phyloP scores from a whole-genome alignment of 2,888 invertebrate species.

The Smittia aterrima region DNA sequence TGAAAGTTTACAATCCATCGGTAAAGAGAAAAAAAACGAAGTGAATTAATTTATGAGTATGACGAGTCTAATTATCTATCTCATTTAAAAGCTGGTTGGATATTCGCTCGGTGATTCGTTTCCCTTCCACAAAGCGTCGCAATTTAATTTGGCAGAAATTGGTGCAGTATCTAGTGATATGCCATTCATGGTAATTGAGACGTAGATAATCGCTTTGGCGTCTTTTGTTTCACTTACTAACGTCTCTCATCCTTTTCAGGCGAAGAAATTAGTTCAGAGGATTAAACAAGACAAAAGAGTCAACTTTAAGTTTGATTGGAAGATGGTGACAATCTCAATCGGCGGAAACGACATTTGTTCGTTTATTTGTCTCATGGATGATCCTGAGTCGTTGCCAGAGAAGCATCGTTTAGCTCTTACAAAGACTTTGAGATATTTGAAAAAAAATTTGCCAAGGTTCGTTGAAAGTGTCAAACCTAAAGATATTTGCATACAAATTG shows the following conservation, averaged over 20 bases:
- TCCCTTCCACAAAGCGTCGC: constrained; percentile 50
- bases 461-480: constrained; percentile 45
- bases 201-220: background rate
- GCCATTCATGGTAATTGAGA: constrained; percentile 53
- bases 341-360: constrained; percentile 59
- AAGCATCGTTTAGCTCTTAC: constrained; percentile 54
- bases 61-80: background rate
- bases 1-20: constrained; percentile 60
- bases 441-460: constrained; percentile 57
- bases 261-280: constrained; percentile 54
- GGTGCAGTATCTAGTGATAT: constrained; percentile 57
- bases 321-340: constrained; percentile 65
- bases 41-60: background rate
- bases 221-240: constrained; percentile 5
- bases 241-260: constrained; percentile 42
- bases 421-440: constrained; percentile 53
- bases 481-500: background rate
- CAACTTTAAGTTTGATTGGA: constrained; percentile 57
- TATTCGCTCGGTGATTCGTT: constrained; percentile 56
- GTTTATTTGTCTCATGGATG: constrained; percentile 54
- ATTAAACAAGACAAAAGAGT: constrained; percentile 56
- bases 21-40: too few species aligned
- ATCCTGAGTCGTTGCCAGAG: constrained; percentile 50
- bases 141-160: constrained; percentile 58
- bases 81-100: constrained; percentile 52